Evolutionary conservation across 2,113 vertebrate genomes (phyloP).

Genomic region (Fregetta grallaria): DNA sequence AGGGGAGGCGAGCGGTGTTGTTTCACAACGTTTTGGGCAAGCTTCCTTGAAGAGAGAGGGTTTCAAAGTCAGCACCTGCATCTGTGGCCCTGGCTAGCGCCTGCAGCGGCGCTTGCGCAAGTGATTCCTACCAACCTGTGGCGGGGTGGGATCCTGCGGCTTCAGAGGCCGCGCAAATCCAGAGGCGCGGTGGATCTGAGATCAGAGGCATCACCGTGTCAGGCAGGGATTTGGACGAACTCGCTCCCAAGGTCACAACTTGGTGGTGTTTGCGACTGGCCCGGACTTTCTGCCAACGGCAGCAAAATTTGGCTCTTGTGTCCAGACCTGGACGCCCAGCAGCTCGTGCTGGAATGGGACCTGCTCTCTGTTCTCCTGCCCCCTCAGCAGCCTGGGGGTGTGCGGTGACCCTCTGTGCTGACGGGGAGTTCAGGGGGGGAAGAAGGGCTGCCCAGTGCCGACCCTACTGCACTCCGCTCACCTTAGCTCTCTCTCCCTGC

Average conservation of each 20-base stretch:
- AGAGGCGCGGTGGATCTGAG: not conserved
- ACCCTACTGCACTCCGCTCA: too few species aligned
- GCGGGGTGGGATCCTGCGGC: not conserved
- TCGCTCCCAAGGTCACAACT: not conserved
- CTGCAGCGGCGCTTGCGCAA: not conserved
- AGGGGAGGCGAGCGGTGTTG: not conserved
- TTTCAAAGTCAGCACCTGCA: not conserved
- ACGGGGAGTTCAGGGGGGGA: not conserved
- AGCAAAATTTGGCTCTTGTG: not conserved
- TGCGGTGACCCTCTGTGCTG: not conserved
- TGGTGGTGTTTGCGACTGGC: not conserved
- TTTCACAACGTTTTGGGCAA: not conserved
- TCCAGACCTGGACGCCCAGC: not conserved
- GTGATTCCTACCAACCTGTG: accelerated
- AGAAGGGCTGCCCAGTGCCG: not conserved
- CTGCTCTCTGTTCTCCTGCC: not conserved
- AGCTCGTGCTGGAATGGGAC: not conserved
- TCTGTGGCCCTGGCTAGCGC: not conserved
- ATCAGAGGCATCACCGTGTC: not conserved
- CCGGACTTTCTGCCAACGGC: not conserved
- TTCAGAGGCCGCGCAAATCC: too few species aligned
- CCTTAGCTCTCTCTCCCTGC: not conserved
- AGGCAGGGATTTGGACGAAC: not conserved
- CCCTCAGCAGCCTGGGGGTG: too few species aligned
- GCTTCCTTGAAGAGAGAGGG: not conserved